Percentiles rank a stretch among this genome's conserved stretches.
These are phyloP conservation scores for Channa striata DNA, from an alignment of 2,797 vertebrate species.

Conservation along the genomic window DNA sequence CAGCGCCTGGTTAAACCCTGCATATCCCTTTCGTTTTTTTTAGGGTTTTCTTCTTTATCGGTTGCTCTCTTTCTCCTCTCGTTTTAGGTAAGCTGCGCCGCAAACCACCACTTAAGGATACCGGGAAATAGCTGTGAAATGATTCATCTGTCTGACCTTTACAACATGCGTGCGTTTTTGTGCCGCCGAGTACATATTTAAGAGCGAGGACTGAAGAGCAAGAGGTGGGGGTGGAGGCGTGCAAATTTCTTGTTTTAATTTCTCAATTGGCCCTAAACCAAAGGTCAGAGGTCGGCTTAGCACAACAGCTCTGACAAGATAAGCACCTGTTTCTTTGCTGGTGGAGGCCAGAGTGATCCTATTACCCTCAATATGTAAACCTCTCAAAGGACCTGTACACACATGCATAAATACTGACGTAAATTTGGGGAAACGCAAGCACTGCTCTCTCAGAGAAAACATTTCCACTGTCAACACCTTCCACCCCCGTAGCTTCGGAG, in stretches of 20 bases:
- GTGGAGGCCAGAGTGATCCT: slow-evolving; percentile 72
- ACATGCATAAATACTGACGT: slow-evolving; percentile 74
- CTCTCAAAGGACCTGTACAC: slow-evolving; percentile 71
- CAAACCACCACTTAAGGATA: slow-evolving; percentile 41
- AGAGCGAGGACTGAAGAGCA: slow-evolving; percentile 26
- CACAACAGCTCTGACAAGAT: slow-evolving; percentile 89
- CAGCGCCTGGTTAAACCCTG: slow-evolving; percentile 4
- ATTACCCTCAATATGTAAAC: slow-evolving; percentile 79
- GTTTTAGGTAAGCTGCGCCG: slow-evolving; percentile 37
- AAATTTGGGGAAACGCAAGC: slow-evolving; percentile 72
- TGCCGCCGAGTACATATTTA: slow-evolving; percentile 35
- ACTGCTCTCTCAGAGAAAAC: slow-evolving; percentile 59
- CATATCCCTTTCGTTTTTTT: slow-evolving; percentile 6
- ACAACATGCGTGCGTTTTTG: slow-evolving; percentile 77
- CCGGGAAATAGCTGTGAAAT: slow-evolving; percentile 77
- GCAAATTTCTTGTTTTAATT: slow-evolving; percentile 76
- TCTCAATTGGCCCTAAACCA: slow-evolving; percentile 89
- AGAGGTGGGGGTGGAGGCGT: slow-evolving; percentile 18
- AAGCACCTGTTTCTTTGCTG: slow-evolving; percentile 89
- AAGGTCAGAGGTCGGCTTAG: slow-evolving; percentile 90
- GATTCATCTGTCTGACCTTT: slow-evolving; percentile 88
- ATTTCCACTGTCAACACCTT: slow-evolving; percentile 73
- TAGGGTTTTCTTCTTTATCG: slow-evolving; percentile 6
- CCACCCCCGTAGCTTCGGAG: slow-evolving; percentile 59
- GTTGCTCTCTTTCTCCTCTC: slow-evolving; percentile 40